Evolutionary conservation across 2,113 vertebrate species (phyloP).

Genomic region (Malurus melanocephalus): DNA sequence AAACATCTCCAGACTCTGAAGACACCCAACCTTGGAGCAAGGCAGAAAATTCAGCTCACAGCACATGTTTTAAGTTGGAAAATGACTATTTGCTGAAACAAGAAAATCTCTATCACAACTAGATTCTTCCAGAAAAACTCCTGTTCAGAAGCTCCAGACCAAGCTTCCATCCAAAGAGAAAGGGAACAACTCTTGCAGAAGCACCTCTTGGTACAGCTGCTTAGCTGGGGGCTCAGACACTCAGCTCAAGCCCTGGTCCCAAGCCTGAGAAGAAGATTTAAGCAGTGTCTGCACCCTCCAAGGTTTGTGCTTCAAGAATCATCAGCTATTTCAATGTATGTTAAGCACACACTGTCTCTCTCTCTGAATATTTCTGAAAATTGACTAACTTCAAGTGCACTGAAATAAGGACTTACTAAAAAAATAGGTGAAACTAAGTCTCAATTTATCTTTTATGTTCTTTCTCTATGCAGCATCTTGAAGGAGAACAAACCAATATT

Average conservation of each 20-base stretch:
- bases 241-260: not conserved
- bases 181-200: not conserved
- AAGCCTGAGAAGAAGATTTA: not conserved
- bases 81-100: not conserved
- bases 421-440: not conserved
- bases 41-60: not conserved
- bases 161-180: not conserved
- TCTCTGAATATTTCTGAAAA: not conserved
- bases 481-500: not conserved
- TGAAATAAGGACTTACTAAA: not conserved
- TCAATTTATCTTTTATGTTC: not conserved
- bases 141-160: not conserved
- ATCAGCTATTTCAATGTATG: not conserved
- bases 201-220: not conserved
- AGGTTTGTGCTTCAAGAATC: not conserved
- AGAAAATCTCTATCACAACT: not conserved
- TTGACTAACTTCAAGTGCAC: not conserved
- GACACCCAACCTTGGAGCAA: not conserved
- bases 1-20: not conserved
- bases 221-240: not conserved
- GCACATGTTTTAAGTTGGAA: not conserved
- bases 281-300: not conserved
- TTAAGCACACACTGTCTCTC: not conserved
- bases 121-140: not conserved
- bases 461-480: not conserved